phyloP scores from a whole-genome alignment of 2,888 invertebrate species.

The Mesodorylaimus sp. region DNA sequence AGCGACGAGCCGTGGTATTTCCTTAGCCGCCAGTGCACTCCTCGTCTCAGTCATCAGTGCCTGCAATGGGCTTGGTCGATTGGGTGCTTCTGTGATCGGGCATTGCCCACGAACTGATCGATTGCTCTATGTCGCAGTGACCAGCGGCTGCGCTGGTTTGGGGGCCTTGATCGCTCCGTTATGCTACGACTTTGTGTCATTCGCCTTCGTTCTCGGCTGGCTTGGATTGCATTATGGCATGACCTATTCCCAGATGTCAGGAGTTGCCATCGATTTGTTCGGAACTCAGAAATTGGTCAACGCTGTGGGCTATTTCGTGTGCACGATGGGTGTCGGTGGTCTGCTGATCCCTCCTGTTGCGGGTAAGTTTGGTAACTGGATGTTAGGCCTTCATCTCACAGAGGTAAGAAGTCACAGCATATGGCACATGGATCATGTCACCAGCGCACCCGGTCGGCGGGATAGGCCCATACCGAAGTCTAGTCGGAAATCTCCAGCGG shows the following conservation, averaged over 20 bases:
- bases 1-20: background rate
- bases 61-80: background rate
- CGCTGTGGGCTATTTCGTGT: constrained; percentile 7
- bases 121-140: background rate
- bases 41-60: constrained; percentile 1
- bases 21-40: background rate
- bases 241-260: constrained; percentile 5
- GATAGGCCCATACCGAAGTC: too few species aligned
- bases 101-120: background rate
- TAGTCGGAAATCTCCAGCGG: too few species aligned
- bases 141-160: background rate
- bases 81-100: background rate
- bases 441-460: too few species aligned
- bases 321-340: constrained; percentile 6
- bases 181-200: background rate
- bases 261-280: constrained; percentile 7
- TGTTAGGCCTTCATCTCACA: too few species aligned
- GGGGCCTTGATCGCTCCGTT: background rate
- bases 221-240: constrained; percentile 6
- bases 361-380: too few species aligned
- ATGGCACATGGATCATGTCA: too few species aligned
- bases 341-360: background rate
- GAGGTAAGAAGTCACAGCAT: too few species aligned
- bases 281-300: constrained; percentile 4
- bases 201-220: background rate